A percentile compares a stretch with the other conserved stretches of the same genome.
Conservation (phyloP, 2,113 vertebrate genomes). For the Mionectes macconnelli region DNA sequence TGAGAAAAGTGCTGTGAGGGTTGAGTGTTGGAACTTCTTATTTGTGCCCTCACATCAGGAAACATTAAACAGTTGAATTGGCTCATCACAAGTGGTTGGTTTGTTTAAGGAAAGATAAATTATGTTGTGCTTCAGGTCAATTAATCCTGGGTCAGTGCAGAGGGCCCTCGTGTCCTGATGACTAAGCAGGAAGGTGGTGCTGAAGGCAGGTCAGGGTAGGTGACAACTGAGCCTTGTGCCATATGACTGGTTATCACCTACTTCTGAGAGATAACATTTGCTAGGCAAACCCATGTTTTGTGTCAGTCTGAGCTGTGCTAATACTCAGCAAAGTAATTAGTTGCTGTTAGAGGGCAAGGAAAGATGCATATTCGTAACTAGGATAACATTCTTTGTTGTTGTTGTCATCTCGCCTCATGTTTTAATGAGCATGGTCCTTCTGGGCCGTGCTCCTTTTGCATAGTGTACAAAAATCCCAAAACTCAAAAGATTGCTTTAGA, state of each 20-base stretch:
- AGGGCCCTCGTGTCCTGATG: accelerated
- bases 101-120: not conserved
- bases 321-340: not conserved
- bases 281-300: not conserved
- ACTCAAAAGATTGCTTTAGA: not conserved
- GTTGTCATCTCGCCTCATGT: not conserved
- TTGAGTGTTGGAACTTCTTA: not conserved
- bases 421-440: not conserved
- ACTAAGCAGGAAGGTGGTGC: not conserved
- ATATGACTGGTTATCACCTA: not conserved
- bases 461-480: not conserved
- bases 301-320: too few species aligned
- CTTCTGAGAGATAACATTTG: not conserved
- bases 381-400: not conserved
- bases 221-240: not conserved
- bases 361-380: accelerated
- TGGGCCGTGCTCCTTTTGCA: not conserved
- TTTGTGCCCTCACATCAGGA: not conserved
- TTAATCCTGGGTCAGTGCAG: not conserved
- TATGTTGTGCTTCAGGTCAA: not conserved
- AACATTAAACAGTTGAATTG: not conserved
- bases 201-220: not conserved
- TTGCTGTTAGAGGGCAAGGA: not conserved
- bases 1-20: not conserved
- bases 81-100: not conserved